phyloP scores from a whole-genome alignment of 1,140 invertebrate genomes.

The Cataglyphis hispanica region DNA sequence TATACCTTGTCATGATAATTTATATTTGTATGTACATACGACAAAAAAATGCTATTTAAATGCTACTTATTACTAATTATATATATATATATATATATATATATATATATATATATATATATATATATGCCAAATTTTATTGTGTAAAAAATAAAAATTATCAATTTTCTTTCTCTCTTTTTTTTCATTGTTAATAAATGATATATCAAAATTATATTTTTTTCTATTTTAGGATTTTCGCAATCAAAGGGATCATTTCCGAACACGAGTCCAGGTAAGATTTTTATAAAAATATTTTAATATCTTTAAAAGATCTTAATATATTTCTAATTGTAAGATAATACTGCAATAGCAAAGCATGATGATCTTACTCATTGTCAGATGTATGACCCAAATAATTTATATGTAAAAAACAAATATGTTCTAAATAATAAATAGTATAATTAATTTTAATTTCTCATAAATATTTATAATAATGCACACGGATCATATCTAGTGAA shows the following conservation, averaged over 20 bases:
- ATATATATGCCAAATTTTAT: neutral
- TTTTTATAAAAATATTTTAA: neutral
- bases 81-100: too few relatives aligned
- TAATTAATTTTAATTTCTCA: neutral
- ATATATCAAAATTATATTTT: neutral
- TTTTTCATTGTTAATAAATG: neutral
- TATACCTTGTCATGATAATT: too few relatives aligned
- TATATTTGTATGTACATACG: too few relatives aligned
- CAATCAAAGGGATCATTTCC: conserved; percentile 83
- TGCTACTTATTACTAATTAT: neutral
- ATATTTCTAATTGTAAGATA: neutral
- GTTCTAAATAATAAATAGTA: neutral
- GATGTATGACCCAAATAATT: neutral
- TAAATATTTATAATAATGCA: neutral
- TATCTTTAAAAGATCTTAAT: neutral
- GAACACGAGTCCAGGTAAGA: conserved; percentile 82
- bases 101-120: too few relatives aligned
- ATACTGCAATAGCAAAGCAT: neutral
- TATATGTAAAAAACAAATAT: neutral
- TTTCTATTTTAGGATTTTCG: conserved; percentile 82
- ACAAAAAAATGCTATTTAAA: neutral
- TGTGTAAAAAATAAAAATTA: neutral
- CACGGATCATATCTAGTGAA: neutral
- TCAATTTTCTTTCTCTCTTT: too few relatives aligned
- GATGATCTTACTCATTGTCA: neutral